Conservation (phyloP, 23 tunicate genomes). For the Halocynthia roretzi region DNA sequence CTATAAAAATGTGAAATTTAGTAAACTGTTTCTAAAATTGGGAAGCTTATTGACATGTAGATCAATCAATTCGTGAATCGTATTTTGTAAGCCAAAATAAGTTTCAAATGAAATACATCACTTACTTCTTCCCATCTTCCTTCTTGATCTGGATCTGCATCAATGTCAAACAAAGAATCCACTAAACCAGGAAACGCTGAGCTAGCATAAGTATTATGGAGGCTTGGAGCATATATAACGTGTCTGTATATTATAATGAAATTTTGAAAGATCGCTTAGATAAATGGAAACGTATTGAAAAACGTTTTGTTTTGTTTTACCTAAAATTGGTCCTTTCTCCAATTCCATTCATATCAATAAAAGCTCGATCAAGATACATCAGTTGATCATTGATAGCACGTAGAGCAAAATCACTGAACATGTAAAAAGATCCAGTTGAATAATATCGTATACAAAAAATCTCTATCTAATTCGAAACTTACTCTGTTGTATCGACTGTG, state of each 20-base stretch:
- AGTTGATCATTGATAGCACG: conserved; percentile 65
- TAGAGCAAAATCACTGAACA: conserved; percentile 19
- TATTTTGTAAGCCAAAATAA: too few relatives aligned
- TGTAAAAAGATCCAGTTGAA: too few relatives aligned
- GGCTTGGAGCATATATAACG: conserved; percentile 70
- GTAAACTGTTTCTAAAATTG: too few relatives aligned
- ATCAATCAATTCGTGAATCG: too few relatives aligned
- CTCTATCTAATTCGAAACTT: neutral
- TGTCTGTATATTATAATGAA: conserved; percentile 24
- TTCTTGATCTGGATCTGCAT: conserved; percentile 36
- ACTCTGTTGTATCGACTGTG: conserved; percentile 19
- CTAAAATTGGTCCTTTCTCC: conserved; percentile 48
- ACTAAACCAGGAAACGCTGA: conserved; percentile 69
- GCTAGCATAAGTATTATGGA: conserved; percentile 49
- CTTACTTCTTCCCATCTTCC: conserved; percentile 55
- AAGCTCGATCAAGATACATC: conserved; percentile 73
- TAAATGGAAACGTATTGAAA: too few relatives aligned
- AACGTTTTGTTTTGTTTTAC: conserved; percentile 6
- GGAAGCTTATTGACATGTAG: too few relatives aligned
- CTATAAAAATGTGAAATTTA: neutral
- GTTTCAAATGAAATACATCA: neutral
- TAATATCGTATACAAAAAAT: neutral
- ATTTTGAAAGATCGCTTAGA: neutral
- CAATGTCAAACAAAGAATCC: conserved; percentile 63
- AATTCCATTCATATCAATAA: conserved; percentile 55